Evolutionary conservation across 2,888 invertebrate species (phyloP).

Genomic region (Meteorus colon): DNA sequence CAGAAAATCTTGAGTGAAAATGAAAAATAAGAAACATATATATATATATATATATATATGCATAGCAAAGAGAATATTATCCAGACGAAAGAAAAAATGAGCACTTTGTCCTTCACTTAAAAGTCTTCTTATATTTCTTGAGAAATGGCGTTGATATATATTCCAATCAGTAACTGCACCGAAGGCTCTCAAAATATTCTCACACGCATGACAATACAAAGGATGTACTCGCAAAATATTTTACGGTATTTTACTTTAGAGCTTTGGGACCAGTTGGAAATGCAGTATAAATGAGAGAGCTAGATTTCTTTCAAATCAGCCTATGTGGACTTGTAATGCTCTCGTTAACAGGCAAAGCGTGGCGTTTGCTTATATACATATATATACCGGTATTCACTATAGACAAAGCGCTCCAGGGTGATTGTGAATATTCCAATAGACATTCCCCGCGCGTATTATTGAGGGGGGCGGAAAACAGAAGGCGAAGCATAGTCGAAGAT

Average conservation of each 20-base stretch:
- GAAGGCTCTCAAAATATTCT: neutral
- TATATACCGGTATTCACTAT: neutral
- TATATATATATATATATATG: neutral
- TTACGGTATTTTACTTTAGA: neutral
- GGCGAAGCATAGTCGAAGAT: neutral
- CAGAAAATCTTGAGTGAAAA: neutral
- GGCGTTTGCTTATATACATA: neutral
- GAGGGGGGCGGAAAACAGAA: neutral
- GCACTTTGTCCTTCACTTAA: neutral
- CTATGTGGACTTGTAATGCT: neutral
- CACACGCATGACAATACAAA: neutral
- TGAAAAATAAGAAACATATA: neutral
- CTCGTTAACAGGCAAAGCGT: slow-evolving; percentile 15
- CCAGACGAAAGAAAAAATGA: neutral
- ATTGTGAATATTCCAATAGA: slow-evolving; percentile 5
- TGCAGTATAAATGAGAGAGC: neutral
- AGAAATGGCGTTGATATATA: neutral
- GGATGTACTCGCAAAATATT: too few relatives aligned
- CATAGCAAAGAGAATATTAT: neutral
- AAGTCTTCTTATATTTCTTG: neutral
- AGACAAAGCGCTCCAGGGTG: slow-evolving; percentile 10
- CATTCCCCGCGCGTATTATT: slow-evolving; percentile 27
- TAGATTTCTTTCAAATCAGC: neutral
- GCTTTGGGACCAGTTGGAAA: too few relatives aligned
- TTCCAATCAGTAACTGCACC: slow-evolving; percentile 2